Evolutionary conservation across 1,140 invertebrate species (phyloP).

Genomic region (Apis florea): DNA sequence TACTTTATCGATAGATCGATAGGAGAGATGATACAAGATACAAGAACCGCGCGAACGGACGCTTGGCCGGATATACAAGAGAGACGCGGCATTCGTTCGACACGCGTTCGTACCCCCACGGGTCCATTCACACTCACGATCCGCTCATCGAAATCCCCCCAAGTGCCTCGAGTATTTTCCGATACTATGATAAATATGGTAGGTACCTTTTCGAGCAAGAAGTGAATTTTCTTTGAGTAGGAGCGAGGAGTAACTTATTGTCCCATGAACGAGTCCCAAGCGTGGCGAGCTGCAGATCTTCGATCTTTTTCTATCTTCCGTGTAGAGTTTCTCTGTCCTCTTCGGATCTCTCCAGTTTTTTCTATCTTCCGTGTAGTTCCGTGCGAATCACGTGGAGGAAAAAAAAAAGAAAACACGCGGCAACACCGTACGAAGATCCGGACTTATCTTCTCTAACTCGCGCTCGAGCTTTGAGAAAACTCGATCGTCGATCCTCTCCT

Average conservation of each 20-base stretch:
- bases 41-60: too few relatives aligned
- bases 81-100: background rate
- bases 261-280: slow-evolving; percentile 48
- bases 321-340: background rate
- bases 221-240: slow-evolving; percentile 38
- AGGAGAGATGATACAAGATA: too few relatives aligned
- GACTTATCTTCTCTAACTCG: background rate
- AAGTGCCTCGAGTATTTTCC: slow-evolving; percentile 39
- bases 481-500: background rate
- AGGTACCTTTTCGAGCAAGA: slow-evolving; percentile 51
- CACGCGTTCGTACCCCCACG: background rate
- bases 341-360: slow-evolving; percentile 29
- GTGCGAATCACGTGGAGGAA: slow-evolving; percentile 3
- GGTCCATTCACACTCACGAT: background rate
- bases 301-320: slow-evolving; percentile 24
- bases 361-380: slow-evolving; percentile 34
- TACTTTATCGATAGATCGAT: too few relatives aligned
- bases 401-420: slow-evolving; percentile 15
- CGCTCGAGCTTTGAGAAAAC: background rate
- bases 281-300: slow-evolving; percentile 37
- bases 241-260: slow-evolving; percentile 44
- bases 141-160: slow-evolving; percentile 44
- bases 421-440: background rate
- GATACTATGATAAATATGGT: slow-evolving; percentile 38
- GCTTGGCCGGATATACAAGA: too few relatives aligned